Base-by-base conservation (phyloP, 2,888 invertebrate species). In the Nymphalis c-album region DNA sequence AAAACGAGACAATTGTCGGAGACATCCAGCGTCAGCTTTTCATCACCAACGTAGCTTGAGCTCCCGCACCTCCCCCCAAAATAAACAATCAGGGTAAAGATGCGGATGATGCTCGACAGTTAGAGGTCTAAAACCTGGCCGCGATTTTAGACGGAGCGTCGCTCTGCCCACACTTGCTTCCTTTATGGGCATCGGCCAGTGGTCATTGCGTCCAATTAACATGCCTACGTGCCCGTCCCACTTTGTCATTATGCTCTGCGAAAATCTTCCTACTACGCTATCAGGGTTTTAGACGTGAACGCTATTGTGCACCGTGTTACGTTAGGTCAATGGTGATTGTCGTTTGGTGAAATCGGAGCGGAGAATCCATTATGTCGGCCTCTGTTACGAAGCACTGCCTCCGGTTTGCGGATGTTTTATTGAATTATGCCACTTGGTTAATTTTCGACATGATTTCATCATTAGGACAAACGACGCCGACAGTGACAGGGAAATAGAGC, bases 141-240 rank as follows among this genome's bases (percentile, higher is more conserved):
- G 80, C 69, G 73, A 77, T 75, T 80, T 78, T 79, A 89, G 89
- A 89, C 88, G 85, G 78, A 81, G 83, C 87, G 90, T 86, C 87
- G 85, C 82, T 76, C 85, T 71, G 78, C 91, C 91, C 88, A 91
- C 91, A 87, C 87, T 64, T 71, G 79, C 74, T 76, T 85, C 89
- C 81, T 82, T 86, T 89, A 90, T 90, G 87, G 91, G 79, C 82
- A 84, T 77, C 83, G 85, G 81, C 78, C 85, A 83, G 84, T 87
- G 90, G 86, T 86, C 90, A 88, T 86, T 86, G 85, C 80, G 86
- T 78, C 85, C 90, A 91, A 91, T 91, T 90, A 91, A 83, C 89
- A 84, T 90, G 90, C 88, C 90, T 90, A 90, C 90, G 84, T 89
- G 87, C 82, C 81, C 87, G 78, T 83, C 90, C 91, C 90, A 89